Percentiles rank a stretch among this genome's conserved stretches.
Evolutionary conservation across 2,797 vertebrate species (phyloP).

Genomic region (Novumbra hubbsi): DNA sequence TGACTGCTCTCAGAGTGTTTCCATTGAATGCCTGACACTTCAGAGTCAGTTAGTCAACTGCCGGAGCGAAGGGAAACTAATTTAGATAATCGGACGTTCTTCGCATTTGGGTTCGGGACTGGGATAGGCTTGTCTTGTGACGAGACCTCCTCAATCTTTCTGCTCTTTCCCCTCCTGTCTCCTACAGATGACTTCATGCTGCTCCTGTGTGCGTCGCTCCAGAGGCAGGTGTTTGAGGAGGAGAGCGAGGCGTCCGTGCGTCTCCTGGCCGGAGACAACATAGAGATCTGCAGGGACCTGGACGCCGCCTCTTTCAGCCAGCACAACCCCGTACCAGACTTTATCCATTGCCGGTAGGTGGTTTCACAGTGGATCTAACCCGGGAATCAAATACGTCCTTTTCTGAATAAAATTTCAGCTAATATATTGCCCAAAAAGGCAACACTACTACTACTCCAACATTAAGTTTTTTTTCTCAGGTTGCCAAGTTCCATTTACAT

Average conservation of each 20-base stretch:
- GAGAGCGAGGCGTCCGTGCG: constrained; percentile 95
- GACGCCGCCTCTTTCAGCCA: constrained; percentile 95
- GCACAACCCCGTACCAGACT: constrained; percentile 96
- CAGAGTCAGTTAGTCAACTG: no score
- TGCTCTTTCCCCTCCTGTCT: background rate
- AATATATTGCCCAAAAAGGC: no score
- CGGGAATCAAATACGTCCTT: background rate
- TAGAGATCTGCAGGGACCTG: constrained; percentile 96
- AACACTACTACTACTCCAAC: no score
- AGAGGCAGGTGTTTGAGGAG: constrained; percentile 95
- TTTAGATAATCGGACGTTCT: no score
- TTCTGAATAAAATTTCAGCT: no score
- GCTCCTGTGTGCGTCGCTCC: constrained; percentile 91
- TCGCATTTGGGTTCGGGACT: background rate
- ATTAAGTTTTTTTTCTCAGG: no score
- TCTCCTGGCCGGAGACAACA: constrained; percentile 95
- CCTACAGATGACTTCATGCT: constrained; percentile 92
- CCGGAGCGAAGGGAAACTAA: no score
- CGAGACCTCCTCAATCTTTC: background rate
- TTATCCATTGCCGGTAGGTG: constrained; percentile 93
- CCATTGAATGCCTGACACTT: no score
- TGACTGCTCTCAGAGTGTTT: no score
- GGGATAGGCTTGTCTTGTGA: background rate
- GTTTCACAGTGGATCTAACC: background rate
- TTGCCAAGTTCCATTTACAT: no score